These are phyloP conservation scores for Acrocyrtus sp. DNA, from an alignment of 2,888 invertebrate genomes.

Conservation along the genomic window DNA sequence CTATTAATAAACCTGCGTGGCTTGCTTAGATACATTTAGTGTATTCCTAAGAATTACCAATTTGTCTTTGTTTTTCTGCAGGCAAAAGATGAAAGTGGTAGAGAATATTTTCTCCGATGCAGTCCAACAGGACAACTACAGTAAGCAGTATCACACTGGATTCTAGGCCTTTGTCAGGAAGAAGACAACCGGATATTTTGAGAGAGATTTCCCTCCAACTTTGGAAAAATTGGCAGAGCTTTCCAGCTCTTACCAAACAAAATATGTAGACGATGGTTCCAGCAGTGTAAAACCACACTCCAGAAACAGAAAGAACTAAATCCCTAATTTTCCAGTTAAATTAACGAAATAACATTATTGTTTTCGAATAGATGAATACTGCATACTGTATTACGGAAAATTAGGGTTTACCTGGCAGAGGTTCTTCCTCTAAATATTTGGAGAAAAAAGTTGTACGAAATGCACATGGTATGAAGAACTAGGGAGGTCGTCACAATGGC, in stretches of 20 bases:
- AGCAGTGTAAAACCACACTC: slow-evolving; percentile 58
- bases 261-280: slow-evolving; percentile 54
- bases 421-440: slow-evolving; percentile 23
- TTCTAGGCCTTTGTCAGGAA: slow-evolving; percentile 28
- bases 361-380: no score
- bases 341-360: no score
- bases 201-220: slow-evolving; percentile 44
- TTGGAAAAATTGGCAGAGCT: slow-evolving; percentile 40
- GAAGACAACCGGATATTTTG: slow-evolving; percentile 25
- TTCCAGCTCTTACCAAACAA: slow-evolving; percentile 42
- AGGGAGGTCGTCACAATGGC: slow-evolving; percentile 37
- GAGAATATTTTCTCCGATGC: slow-evolving; percentile 57
- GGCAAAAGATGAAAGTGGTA: slow-evolving; percentile 59
- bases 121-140: slow-evolving; percentile 46
- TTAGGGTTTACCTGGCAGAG: slow-evolving; percentile 54
- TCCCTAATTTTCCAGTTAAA: no score
- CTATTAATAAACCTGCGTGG: no score
- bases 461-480: slow-evolving; percentile 46
- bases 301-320: slow-evolving; percentile 41
- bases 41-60: no score
- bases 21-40: no score
- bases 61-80: slow-evolving; percentile 9
- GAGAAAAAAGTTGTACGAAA: slow-evolving; percentile 39
- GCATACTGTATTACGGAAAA: no score
- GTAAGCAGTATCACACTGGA: slow-evolving; percentile 55